Evolutionary conservation across 2,113 vertebrate species (phyloP).

Genomic region (Pardalotus punctatus): DNA sequence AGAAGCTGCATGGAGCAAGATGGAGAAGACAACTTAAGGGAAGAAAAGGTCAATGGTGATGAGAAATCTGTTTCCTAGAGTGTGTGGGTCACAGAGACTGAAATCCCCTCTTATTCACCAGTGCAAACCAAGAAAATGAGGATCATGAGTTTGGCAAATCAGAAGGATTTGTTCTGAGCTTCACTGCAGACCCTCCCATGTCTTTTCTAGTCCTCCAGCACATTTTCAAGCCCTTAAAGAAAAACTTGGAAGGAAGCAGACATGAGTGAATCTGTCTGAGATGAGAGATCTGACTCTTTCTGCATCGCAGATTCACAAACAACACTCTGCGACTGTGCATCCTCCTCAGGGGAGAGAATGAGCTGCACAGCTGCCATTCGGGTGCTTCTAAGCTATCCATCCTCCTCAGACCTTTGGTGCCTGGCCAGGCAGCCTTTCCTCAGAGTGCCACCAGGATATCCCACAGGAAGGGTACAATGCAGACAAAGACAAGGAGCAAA

Average conservation of each 20-base stretch:
- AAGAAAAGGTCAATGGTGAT: not conserved
- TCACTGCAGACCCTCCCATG: not conserved
- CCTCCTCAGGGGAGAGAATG: not conserved
- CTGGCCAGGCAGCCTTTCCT: not conserved
- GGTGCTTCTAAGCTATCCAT: not conserved
- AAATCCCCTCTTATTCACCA: not conserved
- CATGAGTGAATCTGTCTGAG: not conserved
- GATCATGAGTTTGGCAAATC: not conserved
- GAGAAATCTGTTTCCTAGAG: not conserved
- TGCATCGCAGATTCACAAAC: rapidly evolving
- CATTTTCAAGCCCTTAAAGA: not conserved
- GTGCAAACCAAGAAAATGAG: not conserved
- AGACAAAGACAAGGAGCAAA: not conserved
- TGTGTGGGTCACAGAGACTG: not conserved
- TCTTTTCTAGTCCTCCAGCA: not conserved
- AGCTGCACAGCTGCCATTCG: not conserved
- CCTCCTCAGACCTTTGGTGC: not conserved
- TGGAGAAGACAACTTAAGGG: not conserved
- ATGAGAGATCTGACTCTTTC: not conserved
- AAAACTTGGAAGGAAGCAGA: not conserved
- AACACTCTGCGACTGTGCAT: not conserved
- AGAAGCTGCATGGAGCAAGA: not conserved
- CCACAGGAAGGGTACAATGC: not conserved
- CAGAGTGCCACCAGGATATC: not conserved
- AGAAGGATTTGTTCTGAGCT: not conserved